Base-by-base conservation (phyloP, 2,888 invertebrate genomes). In the Ectemnius lituratus region DNA sequence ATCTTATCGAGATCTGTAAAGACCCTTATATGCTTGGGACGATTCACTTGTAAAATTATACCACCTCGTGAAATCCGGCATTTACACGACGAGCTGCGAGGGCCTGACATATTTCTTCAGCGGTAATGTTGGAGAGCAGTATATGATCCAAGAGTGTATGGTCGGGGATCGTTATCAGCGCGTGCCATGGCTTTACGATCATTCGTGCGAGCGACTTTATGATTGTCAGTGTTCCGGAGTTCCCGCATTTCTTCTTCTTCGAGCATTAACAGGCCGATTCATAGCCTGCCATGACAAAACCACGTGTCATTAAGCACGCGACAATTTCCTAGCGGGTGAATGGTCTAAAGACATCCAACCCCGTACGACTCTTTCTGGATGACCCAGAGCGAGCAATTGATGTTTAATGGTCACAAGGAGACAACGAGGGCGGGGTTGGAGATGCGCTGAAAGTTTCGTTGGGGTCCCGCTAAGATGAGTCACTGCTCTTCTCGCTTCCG, bases 371-470 rank as follows among this genome's bases (percentile, higher is more conserved):
- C 16, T 78, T 80, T 71, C 78, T 73, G 28, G 71, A 72, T 75
- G 80, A 79, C 76, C 79, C 81, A 59, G 65, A 8, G 37, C 65
- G 60, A 63, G 56, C 69, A 67, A 86, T 87, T 79, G 78, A 67
- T 67, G 73, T 86, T 87, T 86, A 87, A 87, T 87, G 85, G 84
- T 70, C 71, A 6, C 62, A 79, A 80, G 79, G 76, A 78, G 78
- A 77, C 71, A 75, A 78, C 69, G 76, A 77, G 77, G 67, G 6
- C 70, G 61, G 82, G 79, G 77, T 11, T 71, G 58, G 62, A 78
- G 81, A 82, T 76, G 79, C 80, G 80, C 65, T 78, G 80, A 83
- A 84, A 86, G 81, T 83, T 86, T 79, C 79, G 70, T 79, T 67
- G 68, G 67, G 72, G 82, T 56, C 56, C 46, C 61, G 65, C 27